Evolutionary conservation across 2,797 vertebrate genomes (phyloP), one percentile per base, ranked within the genome.

Genomic region (Diplodus puntazzo): DNA sequence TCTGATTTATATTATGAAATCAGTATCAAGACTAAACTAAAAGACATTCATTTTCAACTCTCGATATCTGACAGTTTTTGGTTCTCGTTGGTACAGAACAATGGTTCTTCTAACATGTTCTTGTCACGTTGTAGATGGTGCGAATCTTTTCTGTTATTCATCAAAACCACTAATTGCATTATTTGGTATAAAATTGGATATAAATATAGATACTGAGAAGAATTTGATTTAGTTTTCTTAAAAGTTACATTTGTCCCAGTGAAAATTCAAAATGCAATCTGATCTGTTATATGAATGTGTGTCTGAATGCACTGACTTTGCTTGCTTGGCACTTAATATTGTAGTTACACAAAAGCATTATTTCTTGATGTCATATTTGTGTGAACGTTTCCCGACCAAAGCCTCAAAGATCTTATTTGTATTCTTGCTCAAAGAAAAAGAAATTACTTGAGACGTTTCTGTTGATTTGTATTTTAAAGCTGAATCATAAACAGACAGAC

Each of bases 271-370:
- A 52, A 23, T 48, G 12, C 52, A 53, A 48, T 48, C 25, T 39
- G 23, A 45, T 61, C 25, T 46, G 14, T 54, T 66, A 67, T 25
- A 66, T 65, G 60, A 78, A 73, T 88, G 62, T 82, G 73, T 76
- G 13, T 14, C 63, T 80, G 68, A 82, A 79, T 72, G 52, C 74
- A 49, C 46, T 80, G 63, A 77, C 27, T 48, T 16, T 57, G 27
- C 69, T 42, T 84, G 48, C 74, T 63, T 12, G 50, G 55, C 49
- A 46, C 17, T 66, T 67, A 4, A 63, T 63, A 17, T 42, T 64
- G n/a, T 60, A 63, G 62, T 25, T 30, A 20, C 45, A 34, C 42
- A 48, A 42, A 58, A 18, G 2, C 23, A 14, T 52, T 34, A 34
- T 20, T 54, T 64, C 4, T 69, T 65, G 2, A 58, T 48, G 53